Base-by-base conservation (phyloP, 2,113 vertebrate genomes). In the Orycteropus afer region DNA sequence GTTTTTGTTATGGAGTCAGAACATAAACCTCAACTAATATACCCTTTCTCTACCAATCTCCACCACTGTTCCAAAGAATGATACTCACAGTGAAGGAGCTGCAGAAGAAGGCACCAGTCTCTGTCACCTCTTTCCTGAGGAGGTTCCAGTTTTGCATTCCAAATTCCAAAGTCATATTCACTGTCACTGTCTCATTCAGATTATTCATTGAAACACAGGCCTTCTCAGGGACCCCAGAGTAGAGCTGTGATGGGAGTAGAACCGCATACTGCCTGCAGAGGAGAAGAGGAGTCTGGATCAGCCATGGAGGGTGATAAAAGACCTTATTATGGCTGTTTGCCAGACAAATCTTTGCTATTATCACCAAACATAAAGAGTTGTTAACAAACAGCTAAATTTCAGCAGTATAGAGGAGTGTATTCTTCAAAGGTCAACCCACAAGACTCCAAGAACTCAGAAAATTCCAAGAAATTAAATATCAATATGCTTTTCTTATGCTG, bases 131-230 rank as follows among this genome's bases (percentile, higher is more conserved):
- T 0, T 97, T 78, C 0, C 94, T 73, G 25, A 98, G 96, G 53
- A 97, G 92, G 88, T 93, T 40, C n/a, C 76, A 98, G 74, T 4
- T 67, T 32, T 97, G 96, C 4, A 3, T 4, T 5, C 37, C 18
- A 0, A 47, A 47, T 13, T 98, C 96, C 0, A 99, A 92, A 0
- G 51, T 94, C 55, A 97, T 4, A 5, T 55, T 98, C 61, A 98
- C 94, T 0, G 86, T 96, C 93, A 98, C 97, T 0, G 98, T 96
- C 86, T 99, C 98, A 0, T 98, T 99, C 96, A 99, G 94, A 88
- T 98, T 63, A 57, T 53, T 97, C 73, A 99, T 91, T 61, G 98
- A 79, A 22, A 98, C 5, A 0, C 98, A 98, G 84, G 97, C 71
- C 65, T 98, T 98, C 93, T 98, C 98, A 0, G 90, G 13, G 29